Evolutionary conservation across 1,140 invertebrate species (phyloP).

Genomic region (Cydia amplana): DNA sequence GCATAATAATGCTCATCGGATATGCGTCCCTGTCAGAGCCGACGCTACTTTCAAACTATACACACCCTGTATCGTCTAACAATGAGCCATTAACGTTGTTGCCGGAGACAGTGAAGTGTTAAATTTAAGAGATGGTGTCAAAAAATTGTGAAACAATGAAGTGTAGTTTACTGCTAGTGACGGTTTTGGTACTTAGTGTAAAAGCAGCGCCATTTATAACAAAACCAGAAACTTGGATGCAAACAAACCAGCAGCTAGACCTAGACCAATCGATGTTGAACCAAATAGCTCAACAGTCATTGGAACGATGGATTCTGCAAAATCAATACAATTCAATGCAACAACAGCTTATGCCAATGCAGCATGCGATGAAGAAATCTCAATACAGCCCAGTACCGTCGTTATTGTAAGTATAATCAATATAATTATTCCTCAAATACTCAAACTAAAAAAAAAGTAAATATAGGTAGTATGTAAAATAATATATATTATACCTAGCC

Average conservation of each 20-base stretch:
- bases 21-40: constrained; percentile 10
- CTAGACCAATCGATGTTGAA: background rate
- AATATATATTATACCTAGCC: no score
- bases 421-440: no score
- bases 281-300: constrained; percentile 2
- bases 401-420: background rate
- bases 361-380: constrained; percentile 36
- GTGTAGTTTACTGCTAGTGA: background rate
- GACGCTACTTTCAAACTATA: constrained; percentile 23
- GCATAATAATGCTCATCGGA: constrained; percentile 38
- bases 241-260: background rate
- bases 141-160: background rate
- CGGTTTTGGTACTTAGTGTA: background rate
- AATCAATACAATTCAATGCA: constrained; percentile 36
- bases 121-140: constrained; percentile 1
- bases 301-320: constrained; percentile 12
- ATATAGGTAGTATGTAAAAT: no score
- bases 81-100: background rate
- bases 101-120: background rate
- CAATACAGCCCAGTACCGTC: background rate
- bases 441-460: no score
- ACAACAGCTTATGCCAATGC: constrained; percentile 41
- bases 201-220: background rate
- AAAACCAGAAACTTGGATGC: background rate
- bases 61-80: constrained; percentile 15